Evolutionary conservation across 2,113 vertebrate species (phyloP).

Genomic region (Vombatus ursinus): DNA sequence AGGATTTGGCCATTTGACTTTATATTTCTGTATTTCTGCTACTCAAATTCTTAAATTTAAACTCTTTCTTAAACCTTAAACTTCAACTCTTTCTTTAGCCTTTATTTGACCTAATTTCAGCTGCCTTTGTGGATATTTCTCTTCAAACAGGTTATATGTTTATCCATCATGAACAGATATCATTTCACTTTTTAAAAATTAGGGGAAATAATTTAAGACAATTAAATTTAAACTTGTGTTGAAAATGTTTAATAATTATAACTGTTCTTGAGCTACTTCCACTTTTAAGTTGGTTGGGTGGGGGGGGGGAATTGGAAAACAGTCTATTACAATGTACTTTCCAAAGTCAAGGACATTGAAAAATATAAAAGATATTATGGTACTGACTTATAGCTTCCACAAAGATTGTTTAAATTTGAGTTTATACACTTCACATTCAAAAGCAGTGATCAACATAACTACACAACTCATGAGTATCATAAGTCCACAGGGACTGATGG

Average conservation of each 20-base stretch:
- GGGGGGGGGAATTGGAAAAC: not conserved
- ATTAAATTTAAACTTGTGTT: not conserved
- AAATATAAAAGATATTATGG: not conserved
- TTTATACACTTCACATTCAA: not conserved
- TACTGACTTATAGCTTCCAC: not conserved
- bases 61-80: not conserved
- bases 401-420: not conserved
- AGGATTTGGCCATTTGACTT: not conserved
- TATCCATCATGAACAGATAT: not conserved
- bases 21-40: not conserved
- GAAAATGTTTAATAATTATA: not conserved
- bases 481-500: not conserved
- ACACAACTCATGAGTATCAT: not conserved
- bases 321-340: not conserved
- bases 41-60: not conserved
- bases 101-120: not conserved
- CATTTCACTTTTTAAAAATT: not conserved
- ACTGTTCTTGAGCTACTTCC: not conserved
- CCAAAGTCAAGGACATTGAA: not conserved
- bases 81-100: not conserved
- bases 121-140: not conserved
- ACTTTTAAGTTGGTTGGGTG: not conserved
- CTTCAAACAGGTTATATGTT: not conserved
- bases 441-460: not conserved
- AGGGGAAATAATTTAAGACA: not conserved